Evolutionary conservation across 2,113 vertebrate genomes (phyloP).

Genomic region (Ciconia boyciana): DNA sequence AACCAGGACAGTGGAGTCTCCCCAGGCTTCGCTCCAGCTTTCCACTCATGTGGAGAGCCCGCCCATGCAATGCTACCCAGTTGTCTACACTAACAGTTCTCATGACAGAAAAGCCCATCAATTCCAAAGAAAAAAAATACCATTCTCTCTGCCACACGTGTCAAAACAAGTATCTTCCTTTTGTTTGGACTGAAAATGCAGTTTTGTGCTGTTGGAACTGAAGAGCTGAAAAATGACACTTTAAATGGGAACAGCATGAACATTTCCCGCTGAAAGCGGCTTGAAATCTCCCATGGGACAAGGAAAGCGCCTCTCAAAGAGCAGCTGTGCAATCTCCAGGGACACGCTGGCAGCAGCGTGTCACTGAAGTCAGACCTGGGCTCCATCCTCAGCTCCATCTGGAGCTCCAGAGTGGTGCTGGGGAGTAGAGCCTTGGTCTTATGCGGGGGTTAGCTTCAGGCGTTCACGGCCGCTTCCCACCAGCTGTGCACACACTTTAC

Average conservation of each 20-base stretch:
- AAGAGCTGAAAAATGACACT: background rate
- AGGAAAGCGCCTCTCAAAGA: background rate
- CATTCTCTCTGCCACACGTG: background rate
- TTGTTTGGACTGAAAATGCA: background rate
- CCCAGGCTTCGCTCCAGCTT: accelerated
- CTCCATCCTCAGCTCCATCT: background rate
- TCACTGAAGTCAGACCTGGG: background rate
- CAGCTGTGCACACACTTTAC: background rate
- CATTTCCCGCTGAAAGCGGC: background rate
- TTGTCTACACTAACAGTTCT: background rate
- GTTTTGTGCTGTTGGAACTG: background rate
- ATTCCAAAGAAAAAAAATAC: background rate
- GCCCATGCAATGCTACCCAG: accelerated
- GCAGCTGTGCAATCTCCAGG: background rate
- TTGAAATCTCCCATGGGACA: background rate
- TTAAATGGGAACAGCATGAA: background rate
- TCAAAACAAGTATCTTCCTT: background rate
- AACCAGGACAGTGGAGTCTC: background rate
- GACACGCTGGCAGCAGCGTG: accelerated
- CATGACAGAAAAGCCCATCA: background rate
- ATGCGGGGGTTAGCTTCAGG: accelerated
- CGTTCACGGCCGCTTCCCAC: background rate
- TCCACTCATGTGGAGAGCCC: background rate
- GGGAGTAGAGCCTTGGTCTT: background rate
- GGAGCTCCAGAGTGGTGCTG: background rate